A percentile compares a stretch with the other conserved stretches of the same genome.
phyloP scores from a whole-genome alignment of 1,140 invertebrate species.

The Drosophila grimshawi region DNA sequence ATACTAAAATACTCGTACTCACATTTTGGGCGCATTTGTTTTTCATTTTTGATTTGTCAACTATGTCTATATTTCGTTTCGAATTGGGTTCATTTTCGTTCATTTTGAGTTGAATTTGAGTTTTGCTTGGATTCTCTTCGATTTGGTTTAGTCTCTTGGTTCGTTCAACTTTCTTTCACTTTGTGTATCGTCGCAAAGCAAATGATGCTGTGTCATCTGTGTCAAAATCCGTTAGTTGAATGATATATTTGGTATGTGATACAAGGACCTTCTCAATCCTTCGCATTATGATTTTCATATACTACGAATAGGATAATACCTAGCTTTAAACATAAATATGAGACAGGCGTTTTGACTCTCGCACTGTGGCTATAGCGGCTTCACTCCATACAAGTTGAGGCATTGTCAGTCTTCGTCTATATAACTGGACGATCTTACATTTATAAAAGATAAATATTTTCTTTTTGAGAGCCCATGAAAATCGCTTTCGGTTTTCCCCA shows the following conservation, averaged over 20 bases:
- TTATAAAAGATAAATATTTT: neutral
- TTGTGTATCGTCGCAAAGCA: constrained; percentile 26
- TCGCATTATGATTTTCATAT: constrained; percentile 27
- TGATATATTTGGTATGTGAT: constrained; percentile 20
- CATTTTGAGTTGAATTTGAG: neutral
- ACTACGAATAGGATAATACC: neutral
- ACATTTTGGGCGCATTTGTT: constrained; percentile 36
- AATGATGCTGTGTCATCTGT: constrained; percentile 21
- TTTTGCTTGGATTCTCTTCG: neutral
- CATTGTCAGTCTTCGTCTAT: neutral
- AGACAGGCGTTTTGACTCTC: neutral
- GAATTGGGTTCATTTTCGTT: neutral
- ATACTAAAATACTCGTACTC: constrained; percentile 39
- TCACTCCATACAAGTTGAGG: neutral
- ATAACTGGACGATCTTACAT: constrained; percentile 4
- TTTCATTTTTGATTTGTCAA: constrained; percentile 1
- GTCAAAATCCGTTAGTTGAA: constrained; percentile 4
- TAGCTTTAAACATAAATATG: neutral
- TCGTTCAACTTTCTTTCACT: constrained; percentile 15
- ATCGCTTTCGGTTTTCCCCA: neutral
- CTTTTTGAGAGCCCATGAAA: neutral
- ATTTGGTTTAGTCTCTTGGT: constrained; percentile 25
- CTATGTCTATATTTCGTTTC: constrained; percentile 13
- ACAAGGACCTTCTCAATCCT: constrained; percentile 53
- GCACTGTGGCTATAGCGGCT: neutral